Percentiles rank a stretch among this genome's conserved stretches.
Conservation (phyloP, 2,113 vertebrate genomes). For the chimpanzee (Pan troglodytes) region NHGRI_mPanTro3-v2.1_pri NC_072413.2:47019501-47020000, state of each 20-base stretch:
- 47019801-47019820: slow-evolving; percentile 62
- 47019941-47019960: not conserved
- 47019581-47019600: slow-evolving; percentile 55
- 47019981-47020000: not conserved
- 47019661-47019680: slow-evolving; percentile 34
- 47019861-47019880: not conserved
- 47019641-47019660: slow-evolving; percentile 50
- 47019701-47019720: slow-evolving; percentile 68
- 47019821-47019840: slow-evolving; percentile 67
- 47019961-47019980: not conserved
- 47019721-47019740: slow-evolving; percentile 58
- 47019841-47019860: slow-evolving; percentile 36
- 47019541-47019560: slow-evolving; percentile 34
- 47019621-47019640: not conserved
- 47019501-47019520: not conserved
- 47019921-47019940: slow-evolving; percentile 20
- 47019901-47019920: not conserved
- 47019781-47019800: slow-evolving; percentile 73
- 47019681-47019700: slow-evolving; percentile 48
- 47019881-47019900: not conserved
- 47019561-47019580: slow-evolving; percentile 39
- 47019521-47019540: not conserved
- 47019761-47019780: slow-evolving; percentile 61
- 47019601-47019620: slow-evolving; percentile 28
- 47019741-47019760: slow-evolving; percentile 53